These are phyloP conservation scores for Onychomys arenicola DNA, from an alignment of 2,797 vertebrate species.

Conservation along the genomic window DNA sequence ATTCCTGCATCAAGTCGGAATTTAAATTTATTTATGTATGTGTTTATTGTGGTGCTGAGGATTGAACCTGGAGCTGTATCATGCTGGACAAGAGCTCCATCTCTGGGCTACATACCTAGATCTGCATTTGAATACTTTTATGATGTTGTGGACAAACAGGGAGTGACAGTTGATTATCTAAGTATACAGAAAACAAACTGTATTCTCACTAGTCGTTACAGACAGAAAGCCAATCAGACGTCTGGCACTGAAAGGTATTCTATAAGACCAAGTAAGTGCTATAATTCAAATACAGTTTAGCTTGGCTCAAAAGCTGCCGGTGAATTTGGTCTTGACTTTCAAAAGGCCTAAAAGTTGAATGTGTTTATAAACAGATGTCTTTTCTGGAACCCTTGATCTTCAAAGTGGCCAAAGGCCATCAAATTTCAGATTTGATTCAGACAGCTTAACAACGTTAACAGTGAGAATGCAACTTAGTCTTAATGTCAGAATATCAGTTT, in stretches of 20 bases:
- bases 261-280: slow-evolving; percentile 3
- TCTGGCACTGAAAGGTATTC: not conserved
- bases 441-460: slow-evolving; percentile 3
- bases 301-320: not conserved
- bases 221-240: not conserved
- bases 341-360: not conserved
- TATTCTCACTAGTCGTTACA: slow-evolving; percentile 15
- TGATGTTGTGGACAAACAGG: not conserved
- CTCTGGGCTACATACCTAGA: not conserved
- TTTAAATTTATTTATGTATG: not conserved
- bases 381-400: slow-evolving; percentile 7
- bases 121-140: slow-evolving; percentile 38
- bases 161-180: not conserved
- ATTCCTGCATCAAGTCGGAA: not conserved
- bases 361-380: not conserved
- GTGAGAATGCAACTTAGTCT: not conserved
- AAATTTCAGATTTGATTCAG: not conserved
- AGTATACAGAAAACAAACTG: slow-evolving; percentile 27
- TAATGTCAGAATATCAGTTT: slow-evolving; percentile 29
- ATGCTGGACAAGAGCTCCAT: not conserved
- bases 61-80: not conserved
- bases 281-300: slow-evolving; percentile 34
- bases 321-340: slow-evolving; percentile 31
- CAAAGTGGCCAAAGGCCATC: not conserved
- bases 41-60: not conserved